Evolutionary conservation across 1,140 invertebrate species (phyloP).

Genomic region (Dysdera silvatica): DNA sequence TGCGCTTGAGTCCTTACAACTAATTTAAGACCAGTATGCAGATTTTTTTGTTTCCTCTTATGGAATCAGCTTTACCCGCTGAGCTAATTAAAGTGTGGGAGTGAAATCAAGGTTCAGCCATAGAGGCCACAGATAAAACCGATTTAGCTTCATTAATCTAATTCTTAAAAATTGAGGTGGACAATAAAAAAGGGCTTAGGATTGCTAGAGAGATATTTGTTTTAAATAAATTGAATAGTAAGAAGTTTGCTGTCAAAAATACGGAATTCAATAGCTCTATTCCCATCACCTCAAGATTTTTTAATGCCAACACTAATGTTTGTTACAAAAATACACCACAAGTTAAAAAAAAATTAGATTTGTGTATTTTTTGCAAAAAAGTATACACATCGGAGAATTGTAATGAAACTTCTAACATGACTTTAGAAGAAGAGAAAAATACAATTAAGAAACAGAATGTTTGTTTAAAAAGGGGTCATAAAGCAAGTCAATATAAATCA

Average conservation of each 20-base stretch:
- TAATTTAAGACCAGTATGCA: background rate
- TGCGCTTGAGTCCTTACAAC: background rate
- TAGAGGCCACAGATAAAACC: background rate
- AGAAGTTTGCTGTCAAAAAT: too few relatives aligned
- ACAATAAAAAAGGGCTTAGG: background rate
- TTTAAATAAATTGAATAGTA: background rate
- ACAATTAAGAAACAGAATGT: conserved; percentile 11
- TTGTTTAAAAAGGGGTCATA: background rate
- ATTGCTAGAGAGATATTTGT: background rate
- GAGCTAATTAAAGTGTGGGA: background rate
- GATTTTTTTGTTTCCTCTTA: background rate
- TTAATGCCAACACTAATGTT: background rate
- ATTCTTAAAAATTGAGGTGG: conserved; percentile 6
- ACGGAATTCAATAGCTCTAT: background rate
- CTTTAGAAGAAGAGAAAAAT: conserved; percentile 5
- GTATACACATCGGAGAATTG: conserved; percentile 1
- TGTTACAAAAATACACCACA: background rate
- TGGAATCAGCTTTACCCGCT: background rate
- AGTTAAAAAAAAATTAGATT: background rate
- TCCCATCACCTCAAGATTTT: background rate
- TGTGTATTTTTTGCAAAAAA: conserved; percentile 9
- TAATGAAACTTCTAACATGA: background rate
- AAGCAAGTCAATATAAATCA: background rate
- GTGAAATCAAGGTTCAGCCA: too few relatives aligned
- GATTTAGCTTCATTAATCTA: conserved; percentile 1